Evolutionary conservation across 2,888 invertebrate genomes (phyloP).

Genomic region (Meloe dianella): DNA sequence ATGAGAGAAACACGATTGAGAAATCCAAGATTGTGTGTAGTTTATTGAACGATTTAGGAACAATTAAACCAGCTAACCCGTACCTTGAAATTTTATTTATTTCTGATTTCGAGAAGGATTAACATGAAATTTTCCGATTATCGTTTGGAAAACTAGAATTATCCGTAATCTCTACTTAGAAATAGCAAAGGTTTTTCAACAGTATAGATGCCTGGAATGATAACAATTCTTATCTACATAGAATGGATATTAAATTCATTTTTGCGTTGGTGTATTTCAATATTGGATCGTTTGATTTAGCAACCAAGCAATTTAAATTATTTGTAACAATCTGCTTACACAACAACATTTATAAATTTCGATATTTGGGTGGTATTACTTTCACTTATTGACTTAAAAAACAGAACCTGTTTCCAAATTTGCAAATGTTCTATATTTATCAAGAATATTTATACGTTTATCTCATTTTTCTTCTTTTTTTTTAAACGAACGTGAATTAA

Average conservation of each 20-base stretch:
- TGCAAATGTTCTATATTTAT: neutral
- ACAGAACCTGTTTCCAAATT: neutral
- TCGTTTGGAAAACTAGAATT: no score
- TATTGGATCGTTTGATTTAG: neutral
- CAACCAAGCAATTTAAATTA: neutral
- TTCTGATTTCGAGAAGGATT: neutral
- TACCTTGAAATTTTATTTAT: neutral
- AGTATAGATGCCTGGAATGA: no score
- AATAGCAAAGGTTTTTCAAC: no score
- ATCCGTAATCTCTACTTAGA: no score
- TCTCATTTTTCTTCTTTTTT: no score
- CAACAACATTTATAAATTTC: constrained; percentile 15
- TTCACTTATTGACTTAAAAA: constrained; percentile 18
- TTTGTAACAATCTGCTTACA: neutral
- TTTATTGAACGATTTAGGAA: constrained; percentile 5
- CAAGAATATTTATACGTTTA: neutral
- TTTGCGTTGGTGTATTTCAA: no score
- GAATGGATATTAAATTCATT: no score
- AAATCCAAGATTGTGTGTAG: constrained; percentile 4
- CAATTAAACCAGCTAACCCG: neutral
- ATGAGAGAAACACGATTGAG: constrained; percentile 7
- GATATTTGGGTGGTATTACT: constrained; percentile 28
- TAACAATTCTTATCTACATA: no score
- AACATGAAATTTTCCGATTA: no score
- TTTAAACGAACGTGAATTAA: no score